phyloP scores from a whole-genome alignment of 2,888 invertebrate genomes.

The Cremastobaeus sp. region DNA sequence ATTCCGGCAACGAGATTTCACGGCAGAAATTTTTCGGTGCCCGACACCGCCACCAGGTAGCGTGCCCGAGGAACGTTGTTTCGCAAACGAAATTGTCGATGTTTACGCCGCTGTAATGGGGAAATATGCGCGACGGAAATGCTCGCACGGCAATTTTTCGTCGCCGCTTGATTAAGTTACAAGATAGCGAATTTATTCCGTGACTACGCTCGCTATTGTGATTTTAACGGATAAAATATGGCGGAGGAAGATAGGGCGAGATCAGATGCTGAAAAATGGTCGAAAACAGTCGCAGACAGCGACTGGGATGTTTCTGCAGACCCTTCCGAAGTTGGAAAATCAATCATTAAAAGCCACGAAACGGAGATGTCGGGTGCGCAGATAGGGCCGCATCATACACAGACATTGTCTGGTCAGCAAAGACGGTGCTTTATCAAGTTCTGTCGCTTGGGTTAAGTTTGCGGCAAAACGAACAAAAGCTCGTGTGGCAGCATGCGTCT shows the following conservation, averaged over 20 bases:
- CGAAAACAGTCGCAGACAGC: no score
- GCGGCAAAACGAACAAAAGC: slow-evolving; percentile 50
- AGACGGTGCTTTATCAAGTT: slow-evolving; percentile 51
- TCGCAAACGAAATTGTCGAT: slow-evolving; percentile 3
- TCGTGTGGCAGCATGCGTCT: slow-evolving; percentile 36
- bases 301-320: no score
- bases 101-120: slow-evolving; percentile 26
- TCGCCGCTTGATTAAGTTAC: slow-evolving; percentile 34
- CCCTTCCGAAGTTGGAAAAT: slow-evolving; percentile 9
- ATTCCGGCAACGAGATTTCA: slow-evolving; percentile 54
- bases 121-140: slow-evolving; percentile 21
- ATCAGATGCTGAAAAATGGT: no score
- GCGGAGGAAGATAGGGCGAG: no score
- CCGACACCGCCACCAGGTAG: background rate
- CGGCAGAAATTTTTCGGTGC: slow-evolving; percentile 7
- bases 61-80: no score
- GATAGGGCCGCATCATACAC: slow-evolving; percentile 2
- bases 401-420: slow-evolving; percentile 29
- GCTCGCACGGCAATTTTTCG: slow-evolving; percentile 12
- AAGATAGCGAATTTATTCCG: slow-evolving; percentile 18
- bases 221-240: slow-evolving; percentile 41
- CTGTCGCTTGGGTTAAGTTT: slow-evolving; percentile 49
- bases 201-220: slow-evolving; percentile 28
- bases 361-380: slow-evolving; percentile 1
- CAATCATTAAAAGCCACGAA: slow-evolving; percentile 11